Base-by-base conservation (phyloP, 2,113 vertebrate species). In the Proteles cristata region DNA sequence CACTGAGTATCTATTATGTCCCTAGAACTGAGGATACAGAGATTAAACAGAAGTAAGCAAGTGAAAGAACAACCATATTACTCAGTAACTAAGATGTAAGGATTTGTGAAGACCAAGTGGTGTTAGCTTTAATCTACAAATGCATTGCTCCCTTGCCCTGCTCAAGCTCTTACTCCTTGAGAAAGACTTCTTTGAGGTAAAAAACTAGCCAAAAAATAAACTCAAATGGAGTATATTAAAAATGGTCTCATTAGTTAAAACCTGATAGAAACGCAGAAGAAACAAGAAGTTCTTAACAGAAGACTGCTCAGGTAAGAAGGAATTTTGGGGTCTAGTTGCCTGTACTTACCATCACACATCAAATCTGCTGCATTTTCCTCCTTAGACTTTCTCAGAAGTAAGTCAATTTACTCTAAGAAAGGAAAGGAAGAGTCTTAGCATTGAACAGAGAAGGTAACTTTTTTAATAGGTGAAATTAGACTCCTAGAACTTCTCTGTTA, bases 91-190 rank as follows among this genome's bases (percentile, higher is more conserved):
- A 11, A 65, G 16, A 82, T 28, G 25, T 1, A 89, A 77, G 17
- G 25, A 86, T 82, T 45, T 89, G 28, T 80, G 74, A 55, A 91
- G 61, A 93, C 45, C 61, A 96, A 96, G 82, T 87, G 17, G 2
- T 73, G 8, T 90, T 71, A 50, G 50, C 61, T 82, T 93, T 83
- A 87, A 90, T 53, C 55, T 48, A 61, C 48, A 63, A 39, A 80
- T 45, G 33, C 74, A 11, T 15, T 68, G 11, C 31, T 96, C 19
- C 12, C 33, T 25, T 66, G 2, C 1, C 16, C 83, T 87, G 14
- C 4, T 79, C 65, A 88, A 68, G 50, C 3, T 82, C 63, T 48
- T 81, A 43, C 45, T 79, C n/a, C 66, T 76, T 74, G 10, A 39
- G 33, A 93, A 90, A 2, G 35, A 90, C 53, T 80, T 84, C 28